phyloP scores from a whole-genome alignment of 1,140 invertebrate genomes.

The Drosophila lacertosa region DNA sequence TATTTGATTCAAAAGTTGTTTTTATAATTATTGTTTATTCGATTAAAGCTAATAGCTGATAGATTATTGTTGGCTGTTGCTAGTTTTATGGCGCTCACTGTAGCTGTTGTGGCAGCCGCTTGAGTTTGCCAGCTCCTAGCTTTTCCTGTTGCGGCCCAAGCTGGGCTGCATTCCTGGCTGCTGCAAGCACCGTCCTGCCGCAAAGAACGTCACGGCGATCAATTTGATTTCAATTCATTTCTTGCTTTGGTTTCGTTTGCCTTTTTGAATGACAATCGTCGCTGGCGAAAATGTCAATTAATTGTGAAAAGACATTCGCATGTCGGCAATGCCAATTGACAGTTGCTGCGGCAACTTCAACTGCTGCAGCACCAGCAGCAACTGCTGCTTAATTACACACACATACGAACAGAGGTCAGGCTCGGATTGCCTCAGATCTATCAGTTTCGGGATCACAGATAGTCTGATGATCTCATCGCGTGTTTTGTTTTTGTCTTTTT shows the following conservation, averaged over 20 bases:
- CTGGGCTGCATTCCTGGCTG: not conserved
- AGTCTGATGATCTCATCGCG: slow-evolving; percentile 17
- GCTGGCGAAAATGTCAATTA: slow-evolving; percentile 78
- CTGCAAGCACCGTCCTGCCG: not conserved
- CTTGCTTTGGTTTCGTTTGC: slow-evolving; percentile 36
- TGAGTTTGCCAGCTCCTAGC: not conserved
- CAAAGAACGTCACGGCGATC: slow-evolving; percentile 1
- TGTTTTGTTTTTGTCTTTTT: not conserved
- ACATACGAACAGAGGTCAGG: slow-evolving; percentile 1
- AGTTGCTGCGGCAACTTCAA: slow-evolving; percentile 26
- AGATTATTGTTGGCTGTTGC: not conserved
- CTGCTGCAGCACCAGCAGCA: slow-evolving; percentile 31
- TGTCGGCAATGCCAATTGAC: slow-evolving; percentile 51
- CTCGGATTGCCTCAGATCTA: slow-evolving; percentile 14
- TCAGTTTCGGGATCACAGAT: slow-evolving; percentile 16
- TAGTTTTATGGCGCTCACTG: not conserved
- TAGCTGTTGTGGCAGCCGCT: not conserved
- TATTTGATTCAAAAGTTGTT: too few relatives aligned
- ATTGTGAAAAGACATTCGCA: slow-evolving; percentile 74
- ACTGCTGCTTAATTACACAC: slow-evolving; percentile 11
- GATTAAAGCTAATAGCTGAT: too few relatives aligned
- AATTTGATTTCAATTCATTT: slow-evolving; percentile 15
- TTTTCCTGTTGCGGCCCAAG: not conserved
- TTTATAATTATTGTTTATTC: too few relatives aligned
- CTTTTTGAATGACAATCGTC: slow-evolving; percentile 77